These are phyloP conservation scores for Rhagoletis pomonella DNA, from an alignment of 1,140 invertebrate species.

Conservation along the genomic window DNA sequence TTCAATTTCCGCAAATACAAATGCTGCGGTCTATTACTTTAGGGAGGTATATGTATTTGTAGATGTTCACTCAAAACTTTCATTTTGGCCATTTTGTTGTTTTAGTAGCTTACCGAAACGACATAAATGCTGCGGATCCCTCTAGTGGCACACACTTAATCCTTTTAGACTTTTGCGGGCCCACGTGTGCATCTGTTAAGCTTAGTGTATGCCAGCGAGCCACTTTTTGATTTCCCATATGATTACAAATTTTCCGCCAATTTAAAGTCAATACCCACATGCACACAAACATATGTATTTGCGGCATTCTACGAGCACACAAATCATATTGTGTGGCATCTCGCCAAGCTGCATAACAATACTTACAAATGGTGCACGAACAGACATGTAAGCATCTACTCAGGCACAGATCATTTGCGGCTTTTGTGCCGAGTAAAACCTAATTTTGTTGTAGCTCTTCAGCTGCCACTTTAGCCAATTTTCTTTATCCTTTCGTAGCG, in stretches of 20 bases:
- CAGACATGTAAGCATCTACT: neutral
- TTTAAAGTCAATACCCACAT: conserved; percentile 42
- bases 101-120: neutral
- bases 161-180: conserved; percentile 18
- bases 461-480: neutral
- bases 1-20: no score
- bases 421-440: neutral
- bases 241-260: conserved; percentile 67
- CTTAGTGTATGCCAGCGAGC: neutral
- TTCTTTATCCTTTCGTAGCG: conserved; percentile 1
- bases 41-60: neutral
- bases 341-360: neutral
- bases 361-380: no score
- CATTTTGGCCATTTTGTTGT: neutral
- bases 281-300: neutral
- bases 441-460: neutral
- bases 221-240: conserved; percentile 70
- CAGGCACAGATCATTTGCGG: conserved; percentile 3
- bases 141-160: conserved; percentile 39
- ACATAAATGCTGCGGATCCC: neutral
- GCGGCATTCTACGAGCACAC: neutral
- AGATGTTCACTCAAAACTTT: conserved; percentile 1
- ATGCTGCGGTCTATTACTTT: neutral
- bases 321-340: conserved; percentile 34
- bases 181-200: neutral